Percentiles rank a stretch among this genome's conserved stretches.
phyloP scores from a whole-genome alignment of 2,888 invertebrate species.

The Cephus sareptanus region DNA sequence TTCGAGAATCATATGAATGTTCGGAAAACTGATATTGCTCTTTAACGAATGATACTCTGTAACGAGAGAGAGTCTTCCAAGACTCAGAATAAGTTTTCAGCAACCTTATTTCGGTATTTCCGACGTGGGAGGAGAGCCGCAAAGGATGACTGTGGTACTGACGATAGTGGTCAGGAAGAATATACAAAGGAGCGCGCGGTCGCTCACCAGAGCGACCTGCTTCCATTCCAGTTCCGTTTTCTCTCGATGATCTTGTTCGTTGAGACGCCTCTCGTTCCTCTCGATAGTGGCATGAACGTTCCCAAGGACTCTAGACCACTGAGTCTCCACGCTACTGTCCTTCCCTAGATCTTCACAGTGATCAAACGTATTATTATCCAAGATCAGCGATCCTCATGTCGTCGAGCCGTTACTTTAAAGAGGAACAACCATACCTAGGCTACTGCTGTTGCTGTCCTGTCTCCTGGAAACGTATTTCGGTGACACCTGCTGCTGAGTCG shows the following conservation, averaged over 20 bases:
- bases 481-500: conserved; percentile 42
- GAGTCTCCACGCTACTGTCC: conserved; percentile 70
- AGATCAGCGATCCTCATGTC: background rate
- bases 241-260: conserved; percentile 83
- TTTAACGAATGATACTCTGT: background rate
- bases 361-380: background rate
- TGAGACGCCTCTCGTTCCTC: conserved; percentile 80
- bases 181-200: conserved; percentile 79
- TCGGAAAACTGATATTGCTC: background rate
- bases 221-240: conserved; percentile 88
- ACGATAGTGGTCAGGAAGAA: conserved; percentile 82
- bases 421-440: conserved; percentile 19
- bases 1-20: background rate
- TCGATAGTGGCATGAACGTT: conserved; percentile 82
- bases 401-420: background rate
- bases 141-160: conserved; percentile 83
- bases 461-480: conserved; percentile 42
- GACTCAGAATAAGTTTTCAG: background rate
- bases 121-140: conserved; percentile 71
- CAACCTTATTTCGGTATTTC: conserved; percentile 36
- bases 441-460: conserved; percentile 40
- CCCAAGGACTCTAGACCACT: conserved; percentile 76
- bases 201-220: conserved; percentile 82
- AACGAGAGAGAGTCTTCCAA: background rate
- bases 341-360: conserved; percentile 41